phyloP scores from a whole-genome alignment of 2,113 vertebrate species.

The Cyprinodon variegatus region DNA sequence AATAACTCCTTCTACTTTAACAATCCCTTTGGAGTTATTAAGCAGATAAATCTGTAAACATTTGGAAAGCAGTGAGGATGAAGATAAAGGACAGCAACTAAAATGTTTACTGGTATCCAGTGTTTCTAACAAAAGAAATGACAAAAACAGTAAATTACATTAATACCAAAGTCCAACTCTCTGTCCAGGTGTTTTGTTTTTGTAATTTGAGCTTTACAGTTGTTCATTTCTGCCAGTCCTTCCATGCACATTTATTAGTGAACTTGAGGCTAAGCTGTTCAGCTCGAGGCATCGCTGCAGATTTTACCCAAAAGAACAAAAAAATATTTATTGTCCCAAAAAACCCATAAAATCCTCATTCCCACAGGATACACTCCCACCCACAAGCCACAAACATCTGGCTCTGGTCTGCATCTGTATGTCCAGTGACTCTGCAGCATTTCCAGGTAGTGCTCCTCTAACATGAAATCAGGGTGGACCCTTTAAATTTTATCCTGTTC shows the following conservation, averaged over 20 bases:
- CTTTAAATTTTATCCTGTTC: neutral
- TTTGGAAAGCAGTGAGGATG: neutral
- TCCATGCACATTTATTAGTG: neutral
- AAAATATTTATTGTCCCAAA: neutral
- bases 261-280: neutral
- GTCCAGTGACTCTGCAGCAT: neutral
- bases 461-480: neutral
- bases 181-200: neutral
- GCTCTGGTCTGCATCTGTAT: neutral
- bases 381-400: neutral
- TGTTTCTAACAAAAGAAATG: neutral
- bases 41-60: neutral
- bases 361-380: neutral
- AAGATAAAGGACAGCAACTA: neutral
- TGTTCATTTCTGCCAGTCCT: neutral
- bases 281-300: neutral
- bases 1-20: neutral
- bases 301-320: neutral
- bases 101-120: neutral
- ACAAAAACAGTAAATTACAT: neutral
- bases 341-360: neutral
- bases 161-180: neutral
- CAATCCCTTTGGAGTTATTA: too few relatives aligned
- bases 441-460: neutral
- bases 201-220: neutral